These are phyloP conservation scores for Halesus radiatus DNA, from an alignment of 1,140 invertebrate genomes.

Conservation along the genomic window DNA sequence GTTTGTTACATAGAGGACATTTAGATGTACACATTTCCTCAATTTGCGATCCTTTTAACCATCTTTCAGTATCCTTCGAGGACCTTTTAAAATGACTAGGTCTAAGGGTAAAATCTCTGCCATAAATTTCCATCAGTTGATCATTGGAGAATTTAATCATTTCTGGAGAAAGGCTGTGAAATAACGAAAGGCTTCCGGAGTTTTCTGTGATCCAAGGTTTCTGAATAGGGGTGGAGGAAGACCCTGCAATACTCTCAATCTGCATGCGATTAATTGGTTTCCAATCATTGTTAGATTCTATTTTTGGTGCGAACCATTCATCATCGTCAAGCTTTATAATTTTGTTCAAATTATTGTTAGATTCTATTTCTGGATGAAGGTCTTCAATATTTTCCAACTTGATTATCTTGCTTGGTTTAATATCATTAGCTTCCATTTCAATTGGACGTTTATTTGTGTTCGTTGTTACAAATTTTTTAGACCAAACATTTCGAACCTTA, in stretches of 20 bases:
- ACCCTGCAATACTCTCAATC: too few relatives aligned
- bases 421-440: slow-evolving; percentile 3
- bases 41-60: slow-evolving; percentile 41
- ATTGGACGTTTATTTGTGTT: slow-evolving; percentile 40
- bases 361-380: neutral
- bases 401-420: slow-evolving; percentile 62
- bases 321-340: too few relatives aligned
- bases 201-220: neutral
- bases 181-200: slow-evolving; percentile 14
- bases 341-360: too few relatives aligned
- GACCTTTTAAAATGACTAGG: slow-evolving; percentile 40
- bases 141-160: slow-evolving; percentile 43
- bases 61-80: slow-evolving; percentile 29
- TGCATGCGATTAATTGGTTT: too few relatives aligned
- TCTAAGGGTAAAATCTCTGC: slow-evolving; percentile 45
- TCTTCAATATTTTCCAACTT: slow-evolving; percentile 62
- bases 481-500: slow-evolving; percentile 70
- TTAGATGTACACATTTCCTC: slow-evolving; percentile 57
- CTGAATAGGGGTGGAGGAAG: neutral
- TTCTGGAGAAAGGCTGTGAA: slow-evolving; percentile 5
- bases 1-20: slow-evolving; percentile 71
- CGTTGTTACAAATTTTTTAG: slow-evolving; percentile 63
- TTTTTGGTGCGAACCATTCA: too few relatives aligned
- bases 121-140: slow-evolving; percentile 50
- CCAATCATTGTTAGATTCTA: too few relatives aligned